Conservation (phyloP, 2,113 vertebrate species). For the Taxidea taxus region DNA sequence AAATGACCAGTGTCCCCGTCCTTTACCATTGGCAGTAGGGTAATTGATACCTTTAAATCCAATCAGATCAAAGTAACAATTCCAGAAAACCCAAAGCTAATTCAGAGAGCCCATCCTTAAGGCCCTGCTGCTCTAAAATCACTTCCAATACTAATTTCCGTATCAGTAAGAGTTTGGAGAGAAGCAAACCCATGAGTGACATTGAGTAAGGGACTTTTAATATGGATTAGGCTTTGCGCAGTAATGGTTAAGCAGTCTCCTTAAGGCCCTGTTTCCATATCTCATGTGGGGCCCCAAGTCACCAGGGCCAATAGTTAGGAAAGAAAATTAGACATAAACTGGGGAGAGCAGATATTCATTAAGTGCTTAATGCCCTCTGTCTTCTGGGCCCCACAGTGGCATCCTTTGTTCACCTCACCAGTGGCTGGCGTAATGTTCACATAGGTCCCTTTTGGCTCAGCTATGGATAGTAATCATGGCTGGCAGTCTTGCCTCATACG, state of each 20-base stretch:
- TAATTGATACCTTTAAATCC: not conserved
- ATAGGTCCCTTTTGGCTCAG: not conserved
- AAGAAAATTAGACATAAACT: not conserved
- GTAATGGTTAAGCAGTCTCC: not conserved
- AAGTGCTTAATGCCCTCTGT: not conserved
- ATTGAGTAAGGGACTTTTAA: not conserved
- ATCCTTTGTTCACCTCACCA: not conserved
- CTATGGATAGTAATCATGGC: not conserved
- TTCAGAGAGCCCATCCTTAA: not conserved
- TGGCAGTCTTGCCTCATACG: not conserved
- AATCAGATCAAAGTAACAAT: not conserved
- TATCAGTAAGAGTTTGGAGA: not conserved
- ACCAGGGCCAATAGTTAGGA: not conserved
- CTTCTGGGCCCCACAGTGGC: not conserved
- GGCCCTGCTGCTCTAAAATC: not conserved
- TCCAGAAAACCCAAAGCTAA: not conserved
- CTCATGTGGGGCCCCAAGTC: not conserved
- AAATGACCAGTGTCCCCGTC: not conserved
- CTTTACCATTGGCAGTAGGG: not conserved
- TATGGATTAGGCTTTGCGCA: not conserved
- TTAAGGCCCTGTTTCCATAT: not conserved
- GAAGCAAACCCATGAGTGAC: not conserved
- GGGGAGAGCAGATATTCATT: not conserved
- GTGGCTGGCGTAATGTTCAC: not conserved
- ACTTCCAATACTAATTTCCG: not conserved